Evolutionary conservation across 2,797 vertebrate genomes (phyloP).

Genomic region (Chiloscyllium punctatum): DNA sequence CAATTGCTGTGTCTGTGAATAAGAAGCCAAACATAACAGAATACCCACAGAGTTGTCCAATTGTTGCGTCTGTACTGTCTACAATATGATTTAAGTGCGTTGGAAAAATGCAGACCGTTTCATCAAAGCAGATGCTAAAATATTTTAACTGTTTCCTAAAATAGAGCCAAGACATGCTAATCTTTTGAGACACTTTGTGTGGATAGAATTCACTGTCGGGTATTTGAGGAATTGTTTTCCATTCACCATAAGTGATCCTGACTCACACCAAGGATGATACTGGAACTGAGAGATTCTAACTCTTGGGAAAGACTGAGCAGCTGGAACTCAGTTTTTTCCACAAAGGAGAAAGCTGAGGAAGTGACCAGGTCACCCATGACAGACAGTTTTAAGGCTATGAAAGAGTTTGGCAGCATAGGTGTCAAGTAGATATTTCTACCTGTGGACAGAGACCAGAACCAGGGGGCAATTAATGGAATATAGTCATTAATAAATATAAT

Average conservation of each 20-base stretch:
- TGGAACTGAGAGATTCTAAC: not conserved
- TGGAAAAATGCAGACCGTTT: constrained; percentile 16
- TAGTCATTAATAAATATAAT: not conserved
- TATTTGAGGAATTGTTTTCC: constrained; percentile 17
- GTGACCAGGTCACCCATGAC: not conserved
- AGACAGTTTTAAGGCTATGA: not conserved
- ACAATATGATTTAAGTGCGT: not conserved
- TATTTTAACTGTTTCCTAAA: constrained; percentile 27
- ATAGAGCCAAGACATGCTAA: constrained; percentile 8
- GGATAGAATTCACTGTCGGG: not conserved
- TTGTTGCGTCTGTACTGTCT: not conserved
- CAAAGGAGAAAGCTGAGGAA: not conserved
- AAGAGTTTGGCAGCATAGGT: not conserved
- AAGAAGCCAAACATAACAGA: not conserved
- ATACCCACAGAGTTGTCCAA: constrained; percentile 19
- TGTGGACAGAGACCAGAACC: not conserved
- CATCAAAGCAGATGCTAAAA: constrained; percentile 33
- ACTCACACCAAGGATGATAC: not conserved
- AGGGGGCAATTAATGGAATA: not conserved
- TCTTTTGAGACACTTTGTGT: not conserved
- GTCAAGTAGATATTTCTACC: not conserved
- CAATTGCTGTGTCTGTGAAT: not conserved
- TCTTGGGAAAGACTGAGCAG: not conserved
- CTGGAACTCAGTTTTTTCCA: not conserved
- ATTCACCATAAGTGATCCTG: not conserved